Percentiles rank a stretch among this genome's conserved stretches.
phyloP scores from a whole-genome alignment of 1,140 invertebrate genomes.

The Periplaneta americana region DNA sequence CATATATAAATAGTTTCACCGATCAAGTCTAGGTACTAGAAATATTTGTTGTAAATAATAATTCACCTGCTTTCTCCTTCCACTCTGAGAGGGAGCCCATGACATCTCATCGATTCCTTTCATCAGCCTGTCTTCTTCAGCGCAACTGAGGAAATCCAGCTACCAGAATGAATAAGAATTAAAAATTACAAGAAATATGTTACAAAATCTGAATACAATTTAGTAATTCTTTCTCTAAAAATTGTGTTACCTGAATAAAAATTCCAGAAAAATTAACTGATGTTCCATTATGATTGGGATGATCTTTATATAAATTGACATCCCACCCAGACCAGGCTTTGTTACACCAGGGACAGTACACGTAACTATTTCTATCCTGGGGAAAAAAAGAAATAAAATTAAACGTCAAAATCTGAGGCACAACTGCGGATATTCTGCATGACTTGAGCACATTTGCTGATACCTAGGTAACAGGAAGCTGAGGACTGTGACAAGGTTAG shows the following conservation, averaged over 20 bases:
- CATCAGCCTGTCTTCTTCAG: constrained; percentile 66
- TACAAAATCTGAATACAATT: constrained; percentile 15
- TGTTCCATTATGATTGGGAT: constrained; percentile 58
- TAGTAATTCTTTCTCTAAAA: neutral
- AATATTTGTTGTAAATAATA: too few species aligned
- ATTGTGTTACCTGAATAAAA: constrained; percentile 49
- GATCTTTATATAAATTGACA: constrained; percentile 46
- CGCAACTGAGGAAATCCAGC: constrained; percentile 64
- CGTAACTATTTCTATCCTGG: constrained; percentile 51
- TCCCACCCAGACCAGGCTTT: constrained; percentile 70
- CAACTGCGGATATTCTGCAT: neutral
- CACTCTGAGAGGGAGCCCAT: constrained; percentile 93
- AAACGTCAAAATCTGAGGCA: neutral
- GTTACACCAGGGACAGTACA: constrained; percentile 71
- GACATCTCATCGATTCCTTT: constrained; percentile 68
- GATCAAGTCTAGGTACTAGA: neutral
- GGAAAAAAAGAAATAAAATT: constrained; percentile 24
- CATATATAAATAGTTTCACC: neutral
- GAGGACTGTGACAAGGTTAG: too few species aligned
- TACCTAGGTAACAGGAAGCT: too few species aligned
- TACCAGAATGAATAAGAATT: constrained; percentile 26
- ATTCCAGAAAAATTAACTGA: constrained; percentile 62
- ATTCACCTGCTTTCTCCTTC: constrained; percentile 81
- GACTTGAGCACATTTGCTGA: neutral
- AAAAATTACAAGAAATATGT: constrained; percentile 17